A percentile compares a stretch with the other conserved stretches of the same genome.
phyloP scores from a whole-genome alignment of 2,113 vertebrate genomes.

The Tringa solitaria region DNA sequence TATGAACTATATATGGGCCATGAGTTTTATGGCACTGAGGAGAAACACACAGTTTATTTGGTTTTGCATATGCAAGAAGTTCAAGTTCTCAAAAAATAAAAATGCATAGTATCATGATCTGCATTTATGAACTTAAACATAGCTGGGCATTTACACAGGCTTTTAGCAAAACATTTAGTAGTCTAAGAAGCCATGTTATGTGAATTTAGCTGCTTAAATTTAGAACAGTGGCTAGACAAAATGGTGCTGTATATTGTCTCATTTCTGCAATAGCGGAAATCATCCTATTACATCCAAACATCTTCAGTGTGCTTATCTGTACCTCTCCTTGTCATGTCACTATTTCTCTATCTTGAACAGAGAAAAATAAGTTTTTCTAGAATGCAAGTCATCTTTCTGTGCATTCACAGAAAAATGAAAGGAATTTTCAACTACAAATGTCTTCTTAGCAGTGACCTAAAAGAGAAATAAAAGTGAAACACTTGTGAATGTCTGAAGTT shows the following conservation, averaged over 20 bases:
- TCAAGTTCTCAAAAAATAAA: slow-evolving; percentile 51
- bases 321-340: background rate
- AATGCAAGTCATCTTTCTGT: background rate
- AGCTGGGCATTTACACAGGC: background rate
- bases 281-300: background rate
- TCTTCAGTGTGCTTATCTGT: background rate
- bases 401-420: background rate
- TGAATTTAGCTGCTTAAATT: background rate
- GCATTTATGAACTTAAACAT: background rate
- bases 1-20: slow-evolving; percentile 31
- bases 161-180: background rate
- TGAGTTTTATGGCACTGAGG: background rate
- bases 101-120: background rate
- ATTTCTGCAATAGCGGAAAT: background rate
- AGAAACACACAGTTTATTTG: slow-evolving; percentile 34
- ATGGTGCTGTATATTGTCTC: background rate
- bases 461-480: background rate
- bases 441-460: background rate
- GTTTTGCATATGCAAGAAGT: slow-evolving; percentile 41
- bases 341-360: background rate
- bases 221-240: background rate
- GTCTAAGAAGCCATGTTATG: background rate
- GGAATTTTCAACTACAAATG: background rate
- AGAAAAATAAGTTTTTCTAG: background rate
- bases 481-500: background rate